Percentiles rank a stretch among this genome's conserved stretches.
Conservation (phyloP, 2,113 vertebrate species). For the Chaenogobius annularis region DNA sequence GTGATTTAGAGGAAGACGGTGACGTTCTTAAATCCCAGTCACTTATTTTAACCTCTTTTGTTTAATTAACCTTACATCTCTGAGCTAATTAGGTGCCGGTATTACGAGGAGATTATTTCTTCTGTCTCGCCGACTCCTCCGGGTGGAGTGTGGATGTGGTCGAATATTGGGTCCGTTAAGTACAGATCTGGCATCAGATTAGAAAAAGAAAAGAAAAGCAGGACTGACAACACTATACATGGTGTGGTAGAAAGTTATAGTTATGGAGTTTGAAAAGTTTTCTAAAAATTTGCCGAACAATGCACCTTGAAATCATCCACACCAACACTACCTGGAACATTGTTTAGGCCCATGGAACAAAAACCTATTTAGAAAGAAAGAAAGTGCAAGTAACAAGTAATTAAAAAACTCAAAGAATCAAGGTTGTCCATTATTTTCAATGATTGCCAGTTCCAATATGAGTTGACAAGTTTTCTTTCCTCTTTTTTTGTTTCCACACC, state of each 20-base stretch:
- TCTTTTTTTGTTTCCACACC: conserved; percentile 22
- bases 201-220: conserved; percentile 23
- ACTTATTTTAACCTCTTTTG: conserved; percentile 76
- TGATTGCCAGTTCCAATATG: conserved; percentile 34
- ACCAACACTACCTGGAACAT: conserved; percentile 47
- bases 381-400: conserved; percentile 31
- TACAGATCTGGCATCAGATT: conserved; percentile 53
- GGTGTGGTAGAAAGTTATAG: neutral
- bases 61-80: conserved; percentile 78
- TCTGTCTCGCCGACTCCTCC: conserved; percentile 29
- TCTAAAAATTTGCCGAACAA: conserved; percentile 28
- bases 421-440: conserved; percentile 44
- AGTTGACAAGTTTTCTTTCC: conserved; percentile 17
- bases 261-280: neutral
- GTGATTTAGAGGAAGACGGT: conserved; percentile 49
- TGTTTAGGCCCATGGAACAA: conserved; percentile 29
- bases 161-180: conserved; percentile 34
- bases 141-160: conserved; percentile 38
- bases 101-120: conserved; percentile 70
- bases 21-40: conserved; percentile 68
- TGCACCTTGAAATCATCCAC: conserved; percentile 41
- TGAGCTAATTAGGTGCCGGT: conserved; percentile 76
- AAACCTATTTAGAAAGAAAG: conserved; percentile 52
- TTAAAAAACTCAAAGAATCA: conserved; percentile 56
- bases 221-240: neutral